Conservation (phyloP, 2,113 vertebrate genomes). For the Ptilorrhoa leucosticta region DNA sequence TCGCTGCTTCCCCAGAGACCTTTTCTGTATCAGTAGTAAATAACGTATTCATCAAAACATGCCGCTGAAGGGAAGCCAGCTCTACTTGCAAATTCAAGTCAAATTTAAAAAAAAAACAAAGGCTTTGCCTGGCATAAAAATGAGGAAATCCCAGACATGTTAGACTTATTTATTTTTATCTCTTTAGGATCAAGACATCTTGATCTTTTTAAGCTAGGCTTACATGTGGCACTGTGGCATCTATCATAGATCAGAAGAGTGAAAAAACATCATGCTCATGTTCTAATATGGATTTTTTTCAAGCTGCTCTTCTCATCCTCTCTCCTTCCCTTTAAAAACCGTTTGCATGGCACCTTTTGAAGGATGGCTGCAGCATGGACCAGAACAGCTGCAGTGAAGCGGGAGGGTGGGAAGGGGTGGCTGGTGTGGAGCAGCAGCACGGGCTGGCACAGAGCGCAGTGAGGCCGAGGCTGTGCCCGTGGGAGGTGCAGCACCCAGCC, state of each 20-base stretch:
- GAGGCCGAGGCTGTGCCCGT: background rate
- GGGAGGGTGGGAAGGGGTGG: background rate
- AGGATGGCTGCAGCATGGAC: background rate
- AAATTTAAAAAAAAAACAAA: background rate
- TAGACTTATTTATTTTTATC: background rate
- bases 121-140: background rate
- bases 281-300: background rate
- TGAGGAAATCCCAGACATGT: background rate
- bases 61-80: background rate
- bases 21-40: background rate
- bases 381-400: background rate
- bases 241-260: background rate
- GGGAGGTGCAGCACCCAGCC: background rate
- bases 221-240: background rate
- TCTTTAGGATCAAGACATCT: background rate
- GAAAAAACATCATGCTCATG: background rate
- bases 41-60: background rate
- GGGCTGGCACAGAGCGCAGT: background rate
- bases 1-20: background rate
- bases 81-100: background rate
- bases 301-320: background rate
- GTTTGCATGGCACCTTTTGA: background rate
- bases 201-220: background rate
- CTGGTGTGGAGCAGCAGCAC: background rate
- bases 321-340: background rate